These are phyloP conservation scores for Palythoa heliodiscus DNA, from an alignment of 92 coral and sea anemone species.

Conservation along the genomic window DNA sequence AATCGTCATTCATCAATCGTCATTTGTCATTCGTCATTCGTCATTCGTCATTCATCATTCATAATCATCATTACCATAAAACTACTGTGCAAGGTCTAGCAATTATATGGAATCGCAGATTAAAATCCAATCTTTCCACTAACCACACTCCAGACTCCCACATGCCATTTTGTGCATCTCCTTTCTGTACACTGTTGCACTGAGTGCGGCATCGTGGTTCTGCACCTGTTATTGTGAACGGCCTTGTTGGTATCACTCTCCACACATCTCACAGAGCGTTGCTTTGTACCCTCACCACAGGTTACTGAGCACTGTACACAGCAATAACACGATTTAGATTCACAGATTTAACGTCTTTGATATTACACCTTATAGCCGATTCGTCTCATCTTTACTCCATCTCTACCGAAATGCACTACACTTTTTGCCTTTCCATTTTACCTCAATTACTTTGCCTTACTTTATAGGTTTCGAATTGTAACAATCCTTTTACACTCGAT, in stretches of 20 bases:
- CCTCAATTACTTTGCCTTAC: too few species aligned
- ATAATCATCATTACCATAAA: too few species aligned
- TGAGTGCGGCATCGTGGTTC: not conserved
- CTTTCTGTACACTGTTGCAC: slow-evolving; percentile 8
- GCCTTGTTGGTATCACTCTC: slow-evolving; percentile 27
- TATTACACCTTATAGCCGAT: not conserved
- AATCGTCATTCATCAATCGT: too few species aligned
- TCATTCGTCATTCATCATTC: too few species aligned
- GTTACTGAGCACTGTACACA: slow-evolving; percentile 34
- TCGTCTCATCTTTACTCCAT: too few species aligned
- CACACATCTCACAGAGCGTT: slow-evolving; percentile 34
- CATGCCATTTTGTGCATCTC: slow-evolving; percentile 37
- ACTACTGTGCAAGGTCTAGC: too few species aligned
- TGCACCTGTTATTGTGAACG: slow-evolving; percentile 15
- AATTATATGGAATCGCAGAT: too few species aligned
- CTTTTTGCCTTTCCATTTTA: too few species aligned
- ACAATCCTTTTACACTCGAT: too few species aligned
- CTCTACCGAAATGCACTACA: too few species aligned
- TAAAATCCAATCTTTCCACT: not conserved
- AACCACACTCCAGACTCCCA: slow-evolving; percentile 41
- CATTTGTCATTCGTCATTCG: too few species aligned
- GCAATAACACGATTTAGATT: not conserved
- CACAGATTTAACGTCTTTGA: not conserved
- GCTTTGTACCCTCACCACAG: slow-evolving; percentile 39
- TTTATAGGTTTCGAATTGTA: too few species aligned